Percentiles rank a stretch among this genome's conserved stretches.
Conservation (phyloP, 2,113 vertebrate species). For the Rallus limicola region DNA sequence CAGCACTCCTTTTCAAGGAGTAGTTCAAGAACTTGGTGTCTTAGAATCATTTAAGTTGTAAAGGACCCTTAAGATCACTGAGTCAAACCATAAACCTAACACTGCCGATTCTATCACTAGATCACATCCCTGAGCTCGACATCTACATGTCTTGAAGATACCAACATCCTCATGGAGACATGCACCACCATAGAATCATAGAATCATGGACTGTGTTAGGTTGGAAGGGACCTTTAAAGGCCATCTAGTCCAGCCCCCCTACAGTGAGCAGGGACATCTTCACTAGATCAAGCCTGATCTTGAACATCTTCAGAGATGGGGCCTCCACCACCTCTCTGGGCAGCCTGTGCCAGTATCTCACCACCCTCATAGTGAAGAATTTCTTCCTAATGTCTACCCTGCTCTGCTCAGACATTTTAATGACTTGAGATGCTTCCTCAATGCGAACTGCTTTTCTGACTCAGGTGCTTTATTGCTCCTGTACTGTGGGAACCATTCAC, state of each 20-base stretch:
- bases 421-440: background rate
- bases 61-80: background rate
- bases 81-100: background rate
- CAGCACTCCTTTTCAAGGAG: background rate
- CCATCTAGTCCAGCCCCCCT: no score
- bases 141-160: rapidly evolving
- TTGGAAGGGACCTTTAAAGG: no score
- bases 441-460: background rate
- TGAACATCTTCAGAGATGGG: no score
- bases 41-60: background rate
- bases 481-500: background rate
- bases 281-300: no score
- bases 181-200: no score
- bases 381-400: no score
- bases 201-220: no score
- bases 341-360: no score
- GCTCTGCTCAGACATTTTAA: background rate
- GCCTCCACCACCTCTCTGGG: no score
- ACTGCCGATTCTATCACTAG: background rate
- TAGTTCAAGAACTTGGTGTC: background rate
- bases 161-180: background rate
- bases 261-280: no score
- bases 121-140: background rate
- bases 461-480: background rate
- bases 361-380: no score